Percentiles rank a stretch among this genome's conserved stretches.
phyloP scores from a whole-genome alignment of 2,888 invertebrate genomes.

The Caenorhabditis japonica region DNA sequence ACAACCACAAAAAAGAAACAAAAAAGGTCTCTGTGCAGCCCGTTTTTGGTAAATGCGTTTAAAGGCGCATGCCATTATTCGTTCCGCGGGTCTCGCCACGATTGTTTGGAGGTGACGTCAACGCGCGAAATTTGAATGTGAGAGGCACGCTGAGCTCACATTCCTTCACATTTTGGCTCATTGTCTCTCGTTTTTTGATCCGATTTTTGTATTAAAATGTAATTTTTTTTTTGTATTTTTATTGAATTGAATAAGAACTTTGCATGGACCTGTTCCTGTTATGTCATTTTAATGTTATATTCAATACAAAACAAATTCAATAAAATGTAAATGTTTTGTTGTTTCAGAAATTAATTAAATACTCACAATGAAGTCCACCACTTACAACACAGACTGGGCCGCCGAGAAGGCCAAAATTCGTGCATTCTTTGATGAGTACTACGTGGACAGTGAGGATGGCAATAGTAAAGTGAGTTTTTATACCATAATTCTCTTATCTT shows the following conservation, averaged over 20 bases:
- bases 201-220: too few relatives aligned
- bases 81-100: slow-evolving; percentile 35
- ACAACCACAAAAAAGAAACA: background rate
- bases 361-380: slow-evolving; percentile 43
- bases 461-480: slow-evolving; percentile 20
- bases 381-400: slow-evolving; percentile 52
- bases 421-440: slow-evolving; percentile 81
- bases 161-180: slow-evolving; percentile 1
- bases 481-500: background rate
- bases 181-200: background rate
- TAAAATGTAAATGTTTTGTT: too few relatives aligned
- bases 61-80: slow-evolving; percentile 32
- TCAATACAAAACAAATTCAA: too few relatives aligned
- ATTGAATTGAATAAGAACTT: background rate
- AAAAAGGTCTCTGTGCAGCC: slow-evolving; percentile 37
- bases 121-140: slow-evolving; percentile 49
- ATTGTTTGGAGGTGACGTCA: slow-evolving; percentile 7
- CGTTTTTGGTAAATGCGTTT: slow-evolving; percentile 25
- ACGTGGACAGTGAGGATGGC: slow-evolving; percentile 65
- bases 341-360: too few relatives aligned
- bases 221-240: background rate
- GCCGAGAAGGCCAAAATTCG: slow-evolving; percentile 77
- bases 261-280: slow-evolving; percentile 7
- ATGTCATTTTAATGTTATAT: too few relatives aligned
- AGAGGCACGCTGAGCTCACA: background rate